Evolutionary conservation across 2,888 invertebrate genomes (phyloP), one percentile per base, ranked within the genome.

Genomic region (Thera obeliscata): DNA sequence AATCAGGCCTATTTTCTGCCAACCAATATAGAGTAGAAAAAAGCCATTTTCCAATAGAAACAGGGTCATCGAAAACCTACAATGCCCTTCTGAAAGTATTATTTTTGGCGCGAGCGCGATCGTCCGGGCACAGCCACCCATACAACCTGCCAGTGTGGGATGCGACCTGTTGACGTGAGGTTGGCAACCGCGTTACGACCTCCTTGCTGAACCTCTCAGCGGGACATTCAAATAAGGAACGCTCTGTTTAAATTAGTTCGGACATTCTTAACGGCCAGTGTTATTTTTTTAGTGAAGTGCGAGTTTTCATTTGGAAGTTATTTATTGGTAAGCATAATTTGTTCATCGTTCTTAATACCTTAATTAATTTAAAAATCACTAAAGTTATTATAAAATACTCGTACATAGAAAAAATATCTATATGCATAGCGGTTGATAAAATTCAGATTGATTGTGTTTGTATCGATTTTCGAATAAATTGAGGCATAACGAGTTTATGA

Each of bases 61-160:
- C 86, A 86, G 86, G 88, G 87, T 84, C 85, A 87, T 87, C 86
- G 87, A 84, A 84, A 87, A 83, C 83, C 87, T 84, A 77, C 81
- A 76, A 83, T 88, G 89, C 89, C 89, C 91, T 90, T 86, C 88
- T 85, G 81, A 82, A 86, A 82, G 84, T 86, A 89, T 89, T 92
- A 91, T 92, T 93, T 93, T 91, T 90, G 92, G 93, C 89, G 90
- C 90, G 89, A 90, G 92, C 91, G 89, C 85, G 87, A 78, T 82
- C 84, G 86, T 81, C 85, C 85, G 83, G 79, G 78, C 72, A 80
- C 74, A 69, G 60, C 65, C 60, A 56, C 48, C 56, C 50, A 50
- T 55, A 61, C 56, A 61, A 35, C 57, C 65, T 71, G 75, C 68
- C 91, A 93, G 93, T 93, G 85, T 85, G 88, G 87, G 87, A 88